These are phyloP conservation scores for Automeris io DNA, from an alignment of 2,888 invertebrate species.

Conservation along the genomic window DNA sequence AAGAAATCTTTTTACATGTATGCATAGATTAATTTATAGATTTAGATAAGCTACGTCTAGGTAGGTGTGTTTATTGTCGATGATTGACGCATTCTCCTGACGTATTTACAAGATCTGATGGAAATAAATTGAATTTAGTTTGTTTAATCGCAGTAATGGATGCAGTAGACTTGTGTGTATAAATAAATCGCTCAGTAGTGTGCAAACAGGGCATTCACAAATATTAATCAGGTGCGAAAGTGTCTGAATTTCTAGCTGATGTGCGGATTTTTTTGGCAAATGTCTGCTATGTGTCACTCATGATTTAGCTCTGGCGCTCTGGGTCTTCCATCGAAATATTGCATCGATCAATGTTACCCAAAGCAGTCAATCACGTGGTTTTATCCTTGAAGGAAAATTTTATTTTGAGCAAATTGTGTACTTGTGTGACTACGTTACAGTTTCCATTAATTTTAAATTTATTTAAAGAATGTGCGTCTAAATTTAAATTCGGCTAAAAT, in stretches of 20 bases:
- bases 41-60: too few species aligned
- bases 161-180: background rate
- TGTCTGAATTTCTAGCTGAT: conserved; percentile 3
- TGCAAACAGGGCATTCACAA: conserved; percentile 3
- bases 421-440: too few species aligned
- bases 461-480: too few species aligned
- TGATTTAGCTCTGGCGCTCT: conserved; percentile 10
- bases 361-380: conserved; percentile 23
- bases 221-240: conserved; percentile 4
- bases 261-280: conserved; percentile 7
- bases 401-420: too few species aligned
- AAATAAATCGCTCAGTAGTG: background rate
- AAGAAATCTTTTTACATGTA: too few species aligned
- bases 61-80: background rate
- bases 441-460: too few species aligned
- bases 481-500: too few species aligned
- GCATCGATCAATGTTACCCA: conserved; percentile 41
- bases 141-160: conserved; percentile 5
- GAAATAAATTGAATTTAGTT: background rate
- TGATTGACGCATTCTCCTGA: background rate
- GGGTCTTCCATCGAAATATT: conserved; percentile 26
- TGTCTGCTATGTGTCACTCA: conserved; percentile 6
- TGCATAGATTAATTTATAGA: too few species aligned
- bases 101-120: conserved; percentile 2
- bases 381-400: background rate